Evolutionary conservation across 2,113 vertebrate species (phyloP), one percentile per base, ranked within the genome.

Genomic region (Upupa epops): DNA sequence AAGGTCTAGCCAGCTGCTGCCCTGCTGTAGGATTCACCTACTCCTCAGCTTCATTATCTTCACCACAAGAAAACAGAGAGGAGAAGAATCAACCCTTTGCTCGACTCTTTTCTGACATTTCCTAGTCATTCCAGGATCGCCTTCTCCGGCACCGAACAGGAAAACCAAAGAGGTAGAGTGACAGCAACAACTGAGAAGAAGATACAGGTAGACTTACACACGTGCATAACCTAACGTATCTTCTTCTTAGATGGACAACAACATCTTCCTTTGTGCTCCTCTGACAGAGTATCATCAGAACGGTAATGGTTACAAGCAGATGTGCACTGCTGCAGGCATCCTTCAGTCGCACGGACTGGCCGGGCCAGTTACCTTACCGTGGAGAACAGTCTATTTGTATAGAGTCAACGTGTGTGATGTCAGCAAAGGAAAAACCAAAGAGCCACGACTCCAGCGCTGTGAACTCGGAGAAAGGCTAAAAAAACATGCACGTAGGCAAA

Each of bases 361-460:
- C 52, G 84, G 93, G 20, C 40, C 76, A 87, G 55, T 42, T 72
- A 66, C 58, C 40, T 94, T 79, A 74, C 36, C 78, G 51, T 72
- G 48, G 34, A 92, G 69, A 89, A 26, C 52, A 54, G 26, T 64
- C 68, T 58, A 49, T 25, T 78, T 95, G 90, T 34, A 68, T 60
- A 92, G 64, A 70, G 25, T 78, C 45, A 59, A 71, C 52, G 64
- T 19, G 13, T 78, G 78, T 96, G n/a, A 51, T 70, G 88, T 95
- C 60, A 83, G 37, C 13, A 83, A 63, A 91, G 59, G 92, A 87
- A 92, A 88, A 86, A 9, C 24, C 29, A 22, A 82, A 81, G 17
- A 83, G 79, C 12, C 66, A 88, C 86, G 84, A 90, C n/a, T 42
- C 48, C 70, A 72, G 28, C 61, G n/a, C 9, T 82, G 17, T 29